Conservation (phyloP, 2,113 vertebrate species). For the Noctilio leporinus region DNA sequence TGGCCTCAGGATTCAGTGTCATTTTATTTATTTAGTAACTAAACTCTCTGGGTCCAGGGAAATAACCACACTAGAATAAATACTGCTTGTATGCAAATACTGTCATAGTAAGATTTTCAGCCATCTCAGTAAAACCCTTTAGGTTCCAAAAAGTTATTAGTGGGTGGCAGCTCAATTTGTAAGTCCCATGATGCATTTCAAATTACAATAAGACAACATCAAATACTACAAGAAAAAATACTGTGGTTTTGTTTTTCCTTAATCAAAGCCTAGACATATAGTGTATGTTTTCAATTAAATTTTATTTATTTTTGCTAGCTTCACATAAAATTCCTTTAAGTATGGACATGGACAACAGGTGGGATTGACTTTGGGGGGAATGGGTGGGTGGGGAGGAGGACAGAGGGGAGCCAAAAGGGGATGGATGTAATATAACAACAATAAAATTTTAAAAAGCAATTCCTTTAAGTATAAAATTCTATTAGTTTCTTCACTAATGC, state of each 20-base stretch:
- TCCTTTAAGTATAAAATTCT: conserved; percentile 17
- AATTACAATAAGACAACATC: not conserved
- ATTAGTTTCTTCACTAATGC: not conserved
- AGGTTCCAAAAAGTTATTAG: not conserved
- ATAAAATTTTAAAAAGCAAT: no score
- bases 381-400: no score
- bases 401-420: no score
- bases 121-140: not conserved
- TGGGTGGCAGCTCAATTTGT: not conserved
- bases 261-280: not conserved
- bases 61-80: not conserved
- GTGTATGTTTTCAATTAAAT: not conserved
- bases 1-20: not conserved
- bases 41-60: not conserved
- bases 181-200: not conserved
- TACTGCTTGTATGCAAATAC: not conserved
- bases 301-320: not conserved
- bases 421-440: no score
- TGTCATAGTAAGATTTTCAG: not conserved
- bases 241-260: not conserved
- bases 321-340: not conserved
- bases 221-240: not conserved
- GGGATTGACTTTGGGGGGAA: no score
- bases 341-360: no score
- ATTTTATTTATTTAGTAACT: conserved; percentile 21